Base-by-base conservation (phyloP, 2,888 invertebrate genomes). In the Melanargia galathea region DNA sequence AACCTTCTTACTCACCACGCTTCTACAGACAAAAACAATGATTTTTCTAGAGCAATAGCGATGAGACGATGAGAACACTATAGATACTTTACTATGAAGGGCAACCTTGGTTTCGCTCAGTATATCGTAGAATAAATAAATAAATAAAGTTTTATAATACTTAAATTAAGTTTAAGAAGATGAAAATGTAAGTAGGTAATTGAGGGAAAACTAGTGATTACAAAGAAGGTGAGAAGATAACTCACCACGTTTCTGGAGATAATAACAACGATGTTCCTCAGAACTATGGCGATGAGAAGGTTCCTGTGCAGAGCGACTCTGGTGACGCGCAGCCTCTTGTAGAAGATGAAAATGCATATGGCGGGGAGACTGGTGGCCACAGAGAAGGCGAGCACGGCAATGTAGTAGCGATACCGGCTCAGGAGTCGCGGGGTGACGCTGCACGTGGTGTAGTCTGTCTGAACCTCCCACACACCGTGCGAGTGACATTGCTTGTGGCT, bases 251-350 rank as follows among this genome's bases (percentile, higher is more conserved):
- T 87, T 72, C 94, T 92, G 20, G 92, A 92, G 16, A 93, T 71
- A 35, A 94, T 92, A 3, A 93, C 92, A 16, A 94, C 79, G 10
- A 92, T 70, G 72, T 94, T 94, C 66, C 94, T 90, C 1, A 93
- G 58, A 0, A 93, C 84, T 45, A 94, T 93, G 2, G 93, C 90
- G 4, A 93, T 86, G 1, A 94, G 81, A 33, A 94, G 79, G 74
- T 94, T 94, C 63, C 94, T 87, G 68, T 94, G 94, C 30, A 94
- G 76, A 0, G 87, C 87, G 0, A 93, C 89, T 64, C 93, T 86
- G 4, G 90, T 91, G 13, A 90, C 83, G 45, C 93, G 81, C 22
- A 94, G 83, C 2, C 92, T 84, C 64, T 89, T 91, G 75, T 93
- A 94, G 67, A 84, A 80, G 68, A 92, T 81, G 73, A 94, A 92